These are phyloP conservation scores for Nesoenas mayeri DNA, from an alignment of 2,113 vertebrate species.

Conservation along the genomic window DNA sequence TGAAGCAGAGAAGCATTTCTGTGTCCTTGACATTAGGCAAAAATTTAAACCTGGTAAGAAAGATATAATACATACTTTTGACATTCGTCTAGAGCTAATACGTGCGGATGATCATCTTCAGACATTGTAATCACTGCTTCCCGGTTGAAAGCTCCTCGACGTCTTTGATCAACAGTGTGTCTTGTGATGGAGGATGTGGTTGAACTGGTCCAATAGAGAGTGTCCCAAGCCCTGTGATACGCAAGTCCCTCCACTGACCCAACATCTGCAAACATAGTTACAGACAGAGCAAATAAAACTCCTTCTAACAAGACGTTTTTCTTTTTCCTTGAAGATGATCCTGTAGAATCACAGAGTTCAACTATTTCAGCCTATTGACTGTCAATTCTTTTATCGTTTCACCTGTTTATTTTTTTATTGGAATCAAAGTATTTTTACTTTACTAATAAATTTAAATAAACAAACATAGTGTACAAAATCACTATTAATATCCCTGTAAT, in stretches of 20 bases:
- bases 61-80: slow-evolving; percentile 81
- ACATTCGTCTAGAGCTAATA: slow-evolving; percentile 92
- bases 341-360: not conserved
- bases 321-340: not conserved
- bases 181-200: slow-evolving; percentile 93
- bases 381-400: rapidly evolving
- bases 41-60: not conserved
- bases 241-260: slow-evolving; percentile 97
- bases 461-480: not conserved
- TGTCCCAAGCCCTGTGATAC: slow-evolving; percentile 94
- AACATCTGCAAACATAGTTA: slow-evolving; percentile 80
- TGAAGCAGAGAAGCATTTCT: not conserved
- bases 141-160: slow-evolving; percentile 80
- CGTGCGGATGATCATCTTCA: slow-evolving; percentile 95
- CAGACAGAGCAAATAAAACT: not conserved
- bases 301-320: not conserved
- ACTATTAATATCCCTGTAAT: not conserved
- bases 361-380: not conserved
- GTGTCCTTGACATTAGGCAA: not conserved
- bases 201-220: slow-evolving; percentile 96
- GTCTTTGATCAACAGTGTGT: slow-evolving; percentile 87
- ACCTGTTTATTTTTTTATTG: not conserved
- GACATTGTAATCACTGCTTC: slow-evolving; percentile 92
- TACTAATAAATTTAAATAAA: not conserved
- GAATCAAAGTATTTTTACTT: not conserved